These are phyloP conservation scores for Oxygymnocypris stewartii DNA, from an alignment of 2,113 vertebrate species.

Conservation along the genomic window DNA sequence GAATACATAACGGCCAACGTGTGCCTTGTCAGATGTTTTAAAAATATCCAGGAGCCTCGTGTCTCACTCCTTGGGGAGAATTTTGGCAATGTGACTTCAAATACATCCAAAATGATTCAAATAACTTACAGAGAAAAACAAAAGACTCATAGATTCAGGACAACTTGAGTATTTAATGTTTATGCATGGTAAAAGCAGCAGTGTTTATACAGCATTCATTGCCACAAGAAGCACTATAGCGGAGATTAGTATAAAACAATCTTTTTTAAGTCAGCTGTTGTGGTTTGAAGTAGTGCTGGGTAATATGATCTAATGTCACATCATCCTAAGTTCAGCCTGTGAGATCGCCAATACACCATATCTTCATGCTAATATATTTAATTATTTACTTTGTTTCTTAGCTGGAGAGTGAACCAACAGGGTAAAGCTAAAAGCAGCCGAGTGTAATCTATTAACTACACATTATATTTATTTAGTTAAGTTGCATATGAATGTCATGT, in stretches of 20 bases:
- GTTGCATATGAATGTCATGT: too few relatives aligned
- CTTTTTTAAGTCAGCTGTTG: too few relatives aligned
- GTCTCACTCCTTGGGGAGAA: background rate
- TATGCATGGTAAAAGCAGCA: background rate
- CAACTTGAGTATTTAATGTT: background rate
- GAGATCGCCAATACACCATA: too few relatives aligned
- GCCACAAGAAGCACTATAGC: background rate
- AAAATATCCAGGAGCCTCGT: constrained; percentile 6
- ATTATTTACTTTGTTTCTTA: too few relatives aligned
- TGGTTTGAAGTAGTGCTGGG: too few relatives aligned
- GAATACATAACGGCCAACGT: background rate
- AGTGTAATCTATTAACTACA: too few relatives aligned
- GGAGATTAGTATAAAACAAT: background rate
- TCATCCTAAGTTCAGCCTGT: too few relatives aligned
- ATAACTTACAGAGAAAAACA: background rate
- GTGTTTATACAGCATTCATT: background rate
- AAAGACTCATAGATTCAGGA: background rate
- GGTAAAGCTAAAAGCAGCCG: too few relatives aligned
- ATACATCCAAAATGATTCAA: background rate
- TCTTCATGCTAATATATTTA: too few relatives aligned
- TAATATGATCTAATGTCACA: too few relatives aligned
- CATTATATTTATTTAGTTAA: too few relatives aligned
- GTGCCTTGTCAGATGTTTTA: constrained; percentile 1
- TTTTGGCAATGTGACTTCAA: constrained; percentile 33
- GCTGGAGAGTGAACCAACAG: too few relatives aligned